Evolutionary conservation across 2,888 invertebrate species (phyloP), one percentile per base, ranked within the genome.

Genomic region (Rhagium mordax): DNA sequence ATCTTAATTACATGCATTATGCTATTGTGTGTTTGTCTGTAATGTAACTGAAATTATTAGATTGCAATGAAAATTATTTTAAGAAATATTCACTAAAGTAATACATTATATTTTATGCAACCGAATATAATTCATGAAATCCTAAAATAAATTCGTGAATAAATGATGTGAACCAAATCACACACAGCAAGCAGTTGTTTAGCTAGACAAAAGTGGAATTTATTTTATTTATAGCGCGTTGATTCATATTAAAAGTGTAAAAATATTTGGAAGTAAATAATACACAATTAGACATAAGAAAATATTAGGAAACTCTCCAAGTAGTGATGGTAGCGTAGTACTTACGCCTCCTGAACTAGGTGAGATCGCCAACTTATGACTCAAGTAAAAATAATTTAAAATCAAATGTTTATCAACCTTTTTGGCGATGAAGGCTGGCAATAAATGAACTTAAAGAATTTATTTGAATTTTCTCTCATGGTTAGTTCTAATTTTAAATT

Each of bases 261-360:
- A 21, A 21, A 48, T 24, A 24, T 48, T 48, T 47, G n/a, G 4
- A 7, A 27, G 59, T 18, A 59, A 59, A 59, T 62, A 62, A 21
- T 48, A 62, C 20, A 62, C 62, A 24, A 7, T 62, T 61, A 41
- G n/a, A 21, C 6, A 62, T 33, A 62, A 62, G n/a, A 62, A 62
- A 48, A 62, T 48, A 62, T 62, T 62, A 47, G 49, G 21, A 62
- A 21, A 24, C 16, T 48, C 49, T 62, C 62, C 47, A 61, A 47
- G 33, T 1, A 61, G 21, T 18, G 61, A 33, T 29, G 33, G 60
- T 51, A 48, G 6, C 24, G 24, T 59, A 29, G 57, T 57, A 61
- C n/a, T n/a, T n/a, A n/a, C 62, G 62, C 62, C 48, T 62, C 15
- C 24, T 24, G 21, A 62, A 20, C 20, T 21, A 13, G 48, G 21